phyloP scores from a whole-genome alignment of 2,797 vertebrate genomes.

The Gobio occitaniae region DNA sequence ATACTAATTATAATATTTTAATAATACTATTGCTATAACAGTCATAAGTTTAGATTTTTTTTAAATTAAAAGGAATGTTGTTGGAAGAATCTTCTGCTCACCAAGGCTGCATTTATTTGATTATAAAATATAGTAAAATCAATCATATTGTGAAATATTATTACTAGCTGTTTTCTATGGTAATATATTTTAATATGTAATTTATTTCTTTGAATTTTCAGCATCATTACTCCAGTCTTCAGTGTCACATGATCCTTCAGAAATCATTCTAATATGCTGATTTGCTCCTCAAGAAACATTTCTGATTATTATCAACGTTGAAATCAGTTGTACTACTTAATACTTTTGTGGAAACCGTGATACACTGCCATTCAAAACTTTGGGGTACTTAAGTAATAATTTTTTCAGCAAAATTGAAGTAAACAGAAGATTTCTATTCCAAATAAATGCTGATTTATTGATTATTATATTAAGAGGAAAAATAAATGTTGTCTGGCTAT shows the following conservation, averaged over 20 bases:
- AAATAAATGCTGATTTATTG: not conserved
- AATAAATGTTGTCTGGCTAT: too few species aligned
- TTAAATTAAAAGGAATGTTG: not conserved
- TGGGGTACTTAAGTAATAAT: not conserved
- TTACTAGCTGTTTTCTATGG: not conserved
- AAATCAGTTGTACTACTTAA: not conserved
- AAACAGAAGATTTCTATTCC: not conserved
- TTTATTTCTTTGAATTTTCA: not conserved
- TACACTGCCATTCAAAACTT: not conserved
- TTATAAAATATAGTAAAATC: not conserved
- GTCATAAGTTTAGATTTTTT: too few species aligned
- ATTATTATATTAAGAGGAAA: too few species aligned
- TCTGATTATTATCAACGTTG: not conserved
- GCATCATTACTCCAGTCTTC: too few species aligned
- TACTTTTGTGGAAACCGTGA: not conserved
- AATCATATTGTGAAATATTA: not conserved
- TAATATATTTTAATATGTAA: not conserved
- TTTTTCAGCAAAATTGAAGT: not conserved
- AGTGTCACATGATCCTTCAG: too few species aligned
- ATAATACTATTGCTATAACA: too few species aligned
- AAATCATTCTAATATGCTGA: too few species aligned
- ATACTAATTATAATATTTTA: too few species aligned
- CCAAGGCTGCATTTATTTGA: not conserved
- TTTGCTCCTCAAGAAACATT: not conserved
- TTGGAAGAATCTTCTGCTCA: not conserved